Evolutionary conservation across 2,113 vertebrate species (phyloP), one percentile per base, ranked within the genome.

Genomic region (Sylvietta virens): DNA sequence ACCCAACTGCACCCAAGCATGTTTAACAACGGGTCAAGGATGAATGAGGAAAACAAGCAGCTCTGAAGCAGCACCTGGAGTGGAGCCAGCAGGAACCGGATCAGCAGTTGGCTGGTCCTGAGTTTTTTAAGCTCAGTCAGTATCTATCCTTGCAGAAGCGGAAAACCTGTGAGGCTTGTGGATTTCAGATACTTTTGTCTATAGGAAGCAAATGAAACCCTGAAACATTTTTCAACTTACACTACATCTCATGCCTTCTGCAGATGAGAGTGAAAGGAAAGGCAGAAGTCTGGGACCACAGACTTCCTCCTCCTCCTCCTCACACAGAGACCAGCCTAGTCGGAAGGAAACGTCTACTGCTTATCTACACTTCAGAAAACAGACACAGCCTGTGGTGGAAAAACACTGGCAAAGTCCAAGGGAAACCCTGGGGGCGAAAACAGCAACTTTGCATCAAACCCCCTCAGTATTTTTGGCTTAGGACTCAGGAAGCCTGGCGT

Each of bases 401-500:
- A 93, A 90, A 70, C 24, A 83, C 0, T 1, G 39, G 35, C 51
- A 80, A 70, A 66, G 60, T 64, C 79, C 56, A 54, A 27, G 9
- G 15, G 45, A 83, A 51, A 84, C 42, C 15, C 35, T 1, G 4
- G 24, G 12, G n/a, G 19, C 0, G 0, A 35, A 48, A 67, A 3
- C 21, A 58, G 82, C 2, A 5, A 47, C 23, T 50, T 42, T 73
- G 30, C n/a, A 28, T 23, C 62, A 71, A 71, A 80, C 26, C 48
- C 76, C 28, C 53, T 71, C 51, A 9, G 31, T 13, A n/a, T 23
- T 62, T 13, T 15, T 0, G 1, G 48, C 19, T 91, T 30, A 30
- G 0, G 0, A 23, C 54, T 66, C 0, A 0, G n/a, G 50, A 91
- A 76, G 42, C 28, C n/a, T 2, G 19, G 33, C 11, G 4, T 61